Evolutionary conservation across 2,797 vertebrate genomes (phyloP).

Genomic region (Cuniculus paca): DNA sequence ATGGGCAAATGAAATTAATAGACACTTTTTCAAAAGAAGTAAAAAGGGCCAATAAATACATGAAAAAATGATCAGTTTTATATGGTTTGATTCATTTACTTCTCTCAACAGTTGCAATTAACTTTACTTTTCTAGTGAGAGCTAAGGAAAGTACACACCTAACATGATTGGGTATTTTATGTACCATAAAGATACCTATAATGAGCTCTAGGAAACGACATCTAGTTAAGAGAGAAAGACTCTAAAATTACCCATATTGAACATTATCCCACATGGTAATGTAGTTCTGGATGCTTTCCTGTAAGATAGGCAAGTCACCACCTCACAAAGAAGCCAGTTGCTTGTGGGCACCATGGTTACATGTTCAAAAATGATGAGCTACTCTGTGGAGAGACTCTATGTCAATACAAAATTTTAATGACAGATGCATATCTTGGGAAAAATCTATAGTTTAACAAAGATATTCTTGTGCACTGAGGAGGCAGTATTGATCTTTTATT

Average conservation of each 20-base stretch:
- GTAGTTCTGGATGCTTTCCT: not conserved
- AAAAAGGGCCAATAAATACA: not conserved
- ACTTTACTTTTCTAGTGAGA: not conserved
- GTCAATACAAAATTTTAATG: not conserved
- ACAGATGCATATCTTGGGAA: not conserved
- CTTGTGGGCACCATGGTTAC: not conserved
- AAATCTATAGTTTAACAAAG: not conserved
- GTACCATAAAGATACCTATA: not conserved
- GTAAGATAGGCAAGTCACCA: not conserved
- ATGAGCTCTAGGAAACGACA: not conserved
- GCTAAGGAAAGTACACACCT: not conserved
- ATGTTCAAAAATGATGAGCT: not conserved
- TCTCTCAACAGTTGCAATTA: not conserved
- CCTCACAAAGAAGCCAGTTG: not conserved
- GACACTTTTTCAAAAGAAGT: not conserved
- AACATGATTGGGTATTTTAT: not conserved
- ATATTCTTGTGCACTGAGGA: not conserved
- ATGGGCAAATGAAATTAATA: not conserved
- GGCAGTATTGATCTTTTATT: slow-evolving; percentile 1
- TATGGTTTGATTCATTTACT: not conserved
- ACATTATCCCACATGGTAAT: not conserved
- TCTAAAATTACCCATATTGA: not conserved
- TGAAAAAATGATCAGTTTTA: not conserved
- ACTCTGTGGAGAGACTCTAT: not conserved
- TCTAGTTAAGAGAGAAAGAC: not conserved